Conservation (phyloP, 2,797 vertebrate genomes). For the Microctenopoma steveboyesi region DNA sequence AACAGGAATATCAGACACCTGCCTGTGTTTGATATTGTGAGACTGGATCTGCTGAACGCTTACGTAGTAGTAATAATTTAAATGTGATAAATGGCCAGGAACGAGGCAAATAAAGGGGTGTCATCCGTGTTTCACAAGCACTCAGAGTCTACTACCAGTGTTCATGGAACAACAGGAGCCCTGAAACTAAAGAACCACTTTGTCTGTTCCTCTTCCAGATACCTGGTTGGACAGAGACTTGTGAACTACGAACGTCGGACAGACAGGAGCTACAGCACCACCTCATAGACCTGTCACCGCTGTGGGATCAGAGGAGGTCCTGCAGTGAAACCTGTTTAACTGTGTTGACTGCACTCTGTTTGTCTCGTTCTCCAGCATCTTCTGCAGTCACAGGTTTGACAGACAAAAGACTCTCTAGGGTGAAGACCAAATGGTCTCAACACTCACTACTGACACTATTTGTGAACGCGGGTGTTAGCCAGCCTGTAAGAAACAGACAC, state of each 20-base stretch:
- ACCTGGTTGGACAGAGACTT: slow-evolving; percentile 96
- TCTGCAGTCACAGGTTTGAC: slow-evolving; percentile 21
- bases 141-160: too few species aligned
- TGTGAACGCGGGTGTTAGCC: slow-evolving; percentile 18
- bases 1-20: too few species aligned
- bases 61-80: too few species aligned
- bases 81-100: too few species aligned
- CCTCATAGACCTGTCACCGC: slow-evolving; percentile 42
- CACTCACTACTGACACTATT: not conserved
- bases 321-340: slow-evolving; percentile 26
- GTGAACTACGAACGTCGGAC: slow-evolving; percentile 96
- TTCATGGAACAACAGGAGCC: too few species aligned
- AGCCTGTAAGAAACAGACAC: slow-evolving; percentile 12
- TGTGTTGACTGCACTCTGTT: slow-evolving; percentile 18
- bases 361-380: slow-evolving; percentile 11
- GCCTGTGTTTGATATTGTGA: too few species aligned
- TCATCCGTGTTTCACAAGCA: too few species aligned
- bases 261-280: slow-evolving; percentile 76
- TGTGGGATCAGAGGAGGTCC: slow-evolving; percentile 28
- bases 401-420: slow-evolving; percentile 16
- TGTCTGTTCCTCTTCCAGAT: slow-evolving; percentile 78
- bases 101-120: too few species aligned
- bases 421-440: slow-evolving; percentile 3
- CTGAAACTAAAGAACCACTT: not conserved
- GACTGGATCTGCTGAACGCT: too few species aligned